Percentiles rank a stretch among this genome's conserved stretches.
These are phyloP conservation scores for Rissa tridactyla DNA, from an alignment of 2,113 vertebrate species.

Conservation along the genomic window DNA sequence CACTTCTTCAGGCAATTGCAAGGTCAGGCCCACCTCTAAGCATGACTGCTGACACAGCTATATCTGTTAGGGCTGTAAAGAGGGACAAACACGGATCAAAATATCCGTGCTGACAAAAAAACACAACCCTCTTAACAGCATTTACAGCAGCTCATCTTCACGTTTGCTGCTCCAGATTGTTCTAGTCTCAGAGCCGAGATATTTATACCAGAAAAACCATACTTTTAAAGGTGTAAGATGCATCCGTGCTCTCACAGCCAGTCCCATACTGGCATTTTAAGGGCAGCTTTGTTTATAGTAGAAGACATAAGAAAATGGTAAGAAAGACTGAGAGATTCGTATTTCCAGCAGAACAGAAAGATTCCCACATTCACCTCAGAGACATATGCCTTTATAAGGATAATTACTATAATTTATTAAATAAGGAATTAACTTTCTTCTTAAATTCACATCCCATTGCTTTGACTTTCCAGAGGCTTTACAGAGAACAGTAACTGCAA, in stretches of 20 bases:
- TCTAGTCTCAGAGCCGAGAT: neutral
- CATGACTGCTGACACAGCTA: conserved; percentile 55
- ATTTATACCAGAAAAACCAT: neutral
- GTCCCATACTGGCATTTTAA: neutral
- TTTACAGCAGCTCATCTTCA: conserved; percentile 6
- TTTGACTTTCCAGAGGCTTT: neutral
- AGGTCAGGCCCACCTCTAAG: conserved; percentile 61
- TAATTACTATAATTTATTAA: neutral
- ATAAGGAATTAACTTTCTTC: neutral
- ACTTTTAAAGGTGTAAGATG: neutral
- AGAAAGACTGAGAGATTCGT: neutral
- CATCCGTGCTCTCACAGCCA: neutral
- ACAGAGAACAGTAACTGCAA: neutral
- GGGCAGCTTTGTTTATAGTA: neutral
- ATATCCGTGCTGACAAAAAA: conserved; percentile 1
- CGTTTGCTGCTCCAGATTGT: conserved; percentile 33
- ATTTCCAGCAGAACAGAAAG: neutral
- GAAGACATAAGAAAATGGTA: neutral
- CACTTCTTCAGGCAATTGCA: conserved; percentile 40
- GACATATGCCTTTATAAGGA: neutral
- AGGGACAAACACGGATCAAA: conserved; percentile 11
- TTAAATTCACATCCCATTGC: neutral
- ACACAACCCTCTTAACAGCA: neutral
- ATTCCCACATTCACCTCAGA: neutral
- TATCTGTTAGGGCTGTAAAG: conserved; percentile 2